phyloP scores from a whole-genome alignment of 2,888 invertebrate species.

The Sceliomorpha sp. region DNA sequence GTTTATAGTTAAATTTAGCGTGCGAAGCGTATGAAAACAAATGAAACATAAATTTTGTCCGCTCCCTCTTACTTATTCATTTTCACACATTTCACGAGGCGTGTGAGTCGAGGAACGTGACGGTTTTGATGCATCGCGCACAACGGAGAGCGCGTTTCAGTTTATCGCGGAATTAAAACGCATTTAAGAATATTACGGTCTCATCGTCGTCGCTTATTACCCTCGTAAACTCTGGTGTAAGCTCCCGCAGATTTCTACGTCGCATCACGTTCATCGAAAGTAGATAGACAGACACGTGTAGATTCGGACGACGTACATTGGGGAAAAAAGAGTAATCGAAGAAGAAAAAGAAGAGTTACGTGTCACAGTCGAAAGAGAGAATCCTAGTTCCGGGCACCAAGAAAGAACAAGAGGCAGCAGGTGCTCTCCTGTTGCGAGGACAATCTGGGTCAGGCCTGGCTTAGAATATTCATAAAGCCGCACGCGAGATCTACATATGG shows the following conservation, averaged over 20 bases:
- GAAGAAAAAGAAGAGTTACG: constrained; percentile 7
- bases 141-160: background rate
- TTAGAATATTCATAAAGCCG: constrained; percentile 77
- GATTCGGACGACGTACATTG: background rate
- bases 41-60: too few relatives aligned
- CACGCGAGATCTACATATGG: constrained; percentile 71
- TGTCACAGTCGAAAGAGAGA: constrained; percentile 17
- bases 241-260: constrained; percentile 7
- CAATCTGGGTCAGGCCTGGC: constrained; percentile 76
- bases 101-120: constrained; percentile 8
- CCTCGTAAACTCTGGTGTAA: constrained; percentile 18
- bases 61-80: background rate
- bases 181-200: constrained; percentile 12
- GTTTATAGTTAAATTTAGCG: too few relatives aligned
- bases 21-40: too few relatives aligned
- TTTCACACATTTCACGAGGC: constrained; percentile 10
- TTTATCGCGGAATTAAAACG: constrained; percentile 18
- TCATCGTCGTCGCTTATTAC: constrained; percentile 9
- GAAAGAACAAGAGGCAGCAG: constrained; percentile 44
- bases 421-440: constrained; percentile 69
- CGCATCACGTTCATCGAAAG: constrained; percentile 6
- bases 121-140: constrained; percentile 3
- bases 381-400: constrained; percentile 23
- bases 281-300: background rate
- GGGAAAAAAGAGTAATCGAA: constrained; percentile 8